Evolutionary conservation across 2,888 invertebrate species (phyloP), one percentile per base, ranked within the genome.

Genomic region (Tinea trinotella): DNA sequence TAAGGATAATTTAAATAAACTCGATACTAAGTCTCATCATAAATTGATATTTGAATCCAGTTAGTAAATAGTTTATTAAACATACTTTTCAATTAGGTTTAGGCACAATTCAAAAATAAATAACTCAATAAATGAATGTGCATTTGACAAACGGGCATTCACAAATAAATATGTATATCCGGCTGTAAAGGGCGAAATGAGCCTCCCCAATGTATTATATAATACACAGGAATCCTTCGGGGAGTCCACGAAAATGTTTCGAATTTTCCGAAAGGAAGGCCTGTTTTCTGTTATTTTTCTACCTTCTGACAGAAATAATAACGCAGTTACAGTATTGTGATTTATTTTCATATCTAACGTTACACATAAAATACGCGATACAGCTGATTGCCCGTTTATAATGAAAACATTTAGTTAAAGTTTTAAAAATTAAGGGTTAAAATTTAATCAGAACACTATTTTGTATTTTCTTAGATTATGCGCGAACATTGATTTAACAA

Each of bases 131-230:
- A 80, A 84, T 82, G 81, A 80, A 78, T 78, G 76, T 76, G 74
- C 80, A 79, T 84, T 83, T 83, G 81, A 84, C 81, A 84, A 84
- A 84, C 78, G 84, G 83, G 80, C 76, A 77, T 80, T 76, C 79
- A 69, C 74, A 72, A 75, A 77, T 76, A n/a, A n/a, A n/a, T n/a
- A n/a, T n/a, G n/a, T n/a, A 78, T 78, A 81, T 81, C 74, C 77
- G 74, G 70, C 74, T 74, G 77, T 80, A 76, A 75, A 75, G 75
- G 77, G 69, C 70, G 76, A 75, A 79, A 79, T 78, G 80, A 81
- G 81, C 76, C 81, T 76, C 80, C 76, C 77, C 71, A 71, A 75
- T 74, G 80, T 78, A 77, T 78, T 80, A 79, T 78, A 78, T 80
- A 78, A 81, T 80, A 76, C 74, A 40, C 73, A 67, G 66, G 73